Conservation (phyloP, 2,113 vertebrate species). For the Eudyptes chrysolophus region DNA sequence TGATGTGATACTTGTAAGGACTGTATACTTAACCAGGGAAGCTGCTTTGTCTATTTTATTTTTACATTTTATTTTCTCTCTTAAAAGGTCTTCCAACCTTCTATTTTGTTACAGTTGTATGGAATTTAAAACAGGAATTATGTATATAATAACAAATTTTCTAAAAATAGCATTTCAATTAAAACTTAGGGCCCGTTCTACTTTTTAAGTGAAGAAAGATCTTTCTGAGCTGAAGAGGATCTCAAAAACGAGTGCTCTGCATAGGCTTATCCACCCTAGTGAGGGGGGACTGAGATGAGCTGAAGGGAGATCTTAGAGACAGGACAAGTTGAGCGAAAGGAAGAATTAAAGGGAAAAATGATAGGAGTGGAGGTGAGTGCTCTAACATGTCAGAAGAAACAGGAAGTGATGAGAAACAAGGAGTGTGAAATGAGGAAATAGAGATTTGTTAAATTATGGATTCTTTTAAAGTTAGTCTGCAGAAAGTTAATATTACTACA, state of each 20-base stretch:
- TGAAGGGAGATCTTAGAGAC: neutral
- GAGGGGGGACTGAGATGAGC: neutral
- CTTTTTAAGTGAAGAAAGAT: rapidly evolving
- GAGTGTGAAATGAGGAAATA: neutral
- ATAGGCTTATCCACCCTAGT: neutral
- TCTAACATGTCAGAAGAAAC: neutral
- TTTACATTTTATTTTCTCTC: neutral
- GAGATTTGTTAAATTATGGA: neutral
- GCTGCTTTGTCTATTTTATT: neutral
- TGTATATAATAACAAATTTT: neutral
- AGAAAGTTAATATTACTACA: neutral
- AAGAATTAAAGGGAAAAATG: neutral
- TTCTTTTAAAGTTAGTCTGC: neutral
- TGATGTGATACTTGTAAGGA: neutral
- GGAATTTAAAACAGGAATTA: neutral
- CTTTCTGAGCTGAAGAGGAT: neutral
- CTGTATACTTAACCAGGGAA: neutral
- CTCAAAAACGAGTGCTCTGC: neutral
- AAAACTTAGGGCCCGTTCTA: neutral
- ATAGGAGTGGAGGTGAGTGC: neutral
- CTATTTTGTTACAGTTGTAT: neutral
- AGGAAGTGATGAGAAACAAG: neutral
- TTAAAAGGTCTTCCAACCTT: neutral
- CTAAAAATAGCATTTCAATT: neutral
- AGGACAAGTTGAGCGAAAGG: neutral